Evolutionary conservation across 2,113 vertebrate species (phyloP).

Genomic region (Campylorhamphus procurvoides): DNA sequence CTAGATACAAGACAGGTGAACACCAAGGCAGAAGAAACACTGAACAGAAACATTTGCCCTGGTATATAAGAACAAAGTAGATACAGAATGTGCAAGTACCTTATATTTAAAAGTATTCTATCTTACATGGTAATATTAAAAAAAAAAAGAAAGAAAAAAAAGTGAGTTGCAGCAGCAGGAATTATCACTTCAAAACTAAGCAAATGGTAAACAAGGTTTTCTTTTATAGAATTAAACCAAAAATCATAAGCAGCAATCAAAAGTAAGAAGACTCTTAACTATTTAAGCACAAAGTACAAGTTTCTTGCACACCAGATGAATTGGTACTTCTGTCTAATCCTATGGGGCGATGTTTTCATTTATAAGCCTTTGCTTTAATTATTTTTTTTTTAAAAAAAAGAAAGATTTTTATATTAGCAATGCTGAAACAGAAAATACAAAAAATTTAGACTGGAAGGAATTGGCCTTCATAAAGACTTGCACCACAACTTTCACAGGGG

Average conservation of each 20-base stretch:
- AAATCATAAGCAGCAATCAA: background rate
- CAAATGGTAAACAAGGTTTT: background rate
- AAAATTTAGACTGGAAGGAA: background rate
- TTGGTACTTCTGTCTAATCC: background rate
- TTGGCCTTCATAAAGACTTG: background rate
- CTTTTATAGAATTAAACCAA: background rate
- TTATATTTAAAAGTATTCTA: background rate
- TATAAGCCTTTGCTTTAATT: background rate
- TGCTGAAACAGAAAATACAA: background rate
- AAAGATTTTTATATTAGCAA: rapidly evolving
- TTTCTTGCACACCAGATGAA: background rate
- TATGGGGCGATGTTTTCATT: background rate
- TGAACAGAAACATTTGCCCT: background rate
- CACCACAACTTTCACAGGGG: background rate
- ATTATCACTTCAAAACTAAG: background rate
- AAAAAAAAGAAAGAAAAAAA: background rate
- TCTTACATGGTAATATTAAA: background rate
- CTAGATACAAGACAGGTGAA: background rate
- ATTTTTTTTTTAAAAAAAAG: background rate
- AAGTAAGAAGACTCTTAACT: background rate
- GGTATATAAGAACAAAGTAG: background rate
- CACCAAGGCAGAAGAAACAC: background rate
- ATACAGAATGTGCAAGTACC: background rate
- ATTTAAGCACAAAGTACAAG: background rate
- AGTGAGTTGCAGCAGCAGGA: background rate